Evolutionary conservation across 2,113 vertebrate species (phyloP).

Genomic region (Melanotaenia duboulayi): DNA sequence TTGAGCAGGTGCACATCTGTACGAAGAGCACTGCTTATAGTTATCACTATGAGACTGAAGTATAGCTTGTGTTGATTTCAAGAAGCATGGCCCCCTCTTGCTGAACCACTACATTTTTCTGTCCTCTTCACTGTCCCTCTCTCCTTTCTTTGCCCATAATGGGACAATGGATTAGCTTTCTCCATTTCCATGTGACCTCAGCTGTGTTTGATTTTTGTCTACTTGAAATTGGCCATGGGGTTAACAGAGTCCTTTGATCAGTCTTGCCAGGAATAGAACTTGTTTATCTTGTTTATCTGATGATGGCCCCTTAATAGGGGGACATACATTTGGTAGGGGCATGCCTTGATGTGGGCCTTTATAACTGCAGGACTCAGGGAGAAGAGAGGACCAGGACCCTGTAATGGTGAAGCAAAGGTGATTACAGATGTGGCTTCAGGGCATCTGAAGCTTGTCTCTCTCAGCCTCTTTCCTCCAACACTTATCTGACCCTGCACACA

Average conservation of each 20-base stretch:
- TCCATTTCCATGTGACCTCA: constrained; percentile 75
- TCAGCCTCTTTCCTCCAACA: constrained; percentile 61
- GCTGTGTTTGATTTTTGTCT: constrained; percentile 81
- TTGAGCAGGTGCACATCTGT: constrained; percentile 46
- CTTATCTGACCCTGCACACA: constrained; percentile 74
- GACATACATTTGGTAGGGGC: constrained; percentile 64
- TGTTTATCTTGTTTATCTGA: constrained; percentile 85
- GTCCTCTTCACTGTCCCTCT: constrained; percentile 41
- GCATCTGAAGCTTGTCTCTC: constrained; percentile 67
- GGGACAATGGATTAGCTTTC: constrained; percentile 52
- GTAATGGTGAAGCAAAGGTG: constrained; percentile 77
- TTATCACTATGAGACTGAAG: constrained; percentile 8
- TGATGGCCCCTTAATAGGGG: constrained; percentile 78
- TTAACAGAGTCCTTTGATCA: constrained; percentile 83
- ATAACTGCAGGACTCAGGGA: constrained; percentile 72
- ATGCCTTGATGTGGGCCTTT: constrained; percentile 80
- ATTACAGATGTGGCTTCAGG: constrained; percentile 78
- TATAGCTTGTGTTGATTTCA: not conserved
- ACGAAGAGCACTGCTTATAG: constrained; percentile 6
- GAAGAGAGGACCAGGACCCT: constrained; percentile 62
- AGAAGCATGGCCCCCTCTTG: constrained; percentile 4
- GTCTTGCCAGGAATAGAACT: constrained; percentile 78
- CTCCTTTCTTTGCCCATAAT: constrained; percentile 47
- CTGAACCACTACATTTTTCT: constrained; percentile 29
- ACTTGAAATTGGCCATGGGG: constrained; percentile 78